phyloP scores from a whole-genome alignment of 2,797 vertebrate species.

The Typhlichthys subterraneus region DNA sequence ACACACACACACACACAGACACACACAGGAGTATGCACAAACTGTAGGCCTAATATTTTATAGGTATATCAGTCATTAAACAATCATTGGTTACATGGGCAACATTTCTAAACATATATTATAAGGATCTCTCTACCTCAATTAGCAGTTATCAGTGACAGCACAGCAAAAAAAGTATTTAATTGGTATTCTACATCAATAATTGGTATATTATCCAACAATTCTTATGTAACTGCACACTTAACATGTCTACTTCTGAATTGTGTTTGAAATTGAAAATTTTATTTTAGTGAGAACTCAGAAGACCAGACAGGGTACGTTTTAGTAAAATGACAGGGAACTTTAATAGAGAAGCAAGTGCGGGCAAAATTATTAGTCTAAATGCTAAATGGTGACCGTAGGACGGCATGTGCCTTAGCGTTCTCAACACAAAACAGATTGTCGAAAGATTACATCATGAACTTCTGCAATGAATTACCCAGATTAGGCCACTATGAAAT shows the following conservation, averaged over 20 bases:
- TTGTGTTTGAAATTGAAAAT: constrained; percentile 24
- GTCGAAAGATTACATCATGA: constrained; percentile 74
- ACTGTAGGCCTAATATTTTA: background rate
- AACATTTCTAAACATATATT: background rate
- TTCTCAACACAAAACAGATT: constrained; percentile 67
- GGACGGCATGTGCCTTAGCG: constrained; percentile 62
- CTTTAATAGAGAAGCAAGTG: constrained; percentile 15
- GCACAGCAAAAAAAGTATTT: constrained; percentile 25
- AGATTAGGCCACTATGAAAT: constrained; percentile 75
- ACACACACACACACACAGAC: constrained; percentile 27
- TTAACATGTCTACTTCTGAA: constrained; percentile 23
- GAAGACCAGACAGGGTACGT: constrained; percentile 1
- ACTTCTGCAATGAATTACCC: constrained; percentile 75
- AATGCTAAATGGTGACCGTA: constrained; percentile 56
- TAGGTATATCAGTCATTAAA: background rate
- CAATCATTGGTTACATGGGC: constrained; percentile 2
- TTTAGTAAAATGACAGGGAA: constrained; percentile 9
- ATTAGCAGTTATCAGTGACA: constrained; percentile 35
- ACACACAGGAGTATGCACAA: constrained; percentile 20
- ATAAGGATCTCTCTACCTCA: constrained; percentile 15
- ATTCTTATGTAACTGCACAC: constrained; percentile 7
- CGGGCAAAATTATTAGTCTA: constrained; percentile 51
- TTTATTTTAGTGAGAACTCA: constrained; percentile 25
- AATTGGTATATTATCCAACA: constrained; percentile 25
- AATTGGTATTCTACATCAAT: constrained; percentile 33